Conservation (phyloP, 2,888 invertebrate genomes). For the Pycnomerus fuliginosus region DNA sequence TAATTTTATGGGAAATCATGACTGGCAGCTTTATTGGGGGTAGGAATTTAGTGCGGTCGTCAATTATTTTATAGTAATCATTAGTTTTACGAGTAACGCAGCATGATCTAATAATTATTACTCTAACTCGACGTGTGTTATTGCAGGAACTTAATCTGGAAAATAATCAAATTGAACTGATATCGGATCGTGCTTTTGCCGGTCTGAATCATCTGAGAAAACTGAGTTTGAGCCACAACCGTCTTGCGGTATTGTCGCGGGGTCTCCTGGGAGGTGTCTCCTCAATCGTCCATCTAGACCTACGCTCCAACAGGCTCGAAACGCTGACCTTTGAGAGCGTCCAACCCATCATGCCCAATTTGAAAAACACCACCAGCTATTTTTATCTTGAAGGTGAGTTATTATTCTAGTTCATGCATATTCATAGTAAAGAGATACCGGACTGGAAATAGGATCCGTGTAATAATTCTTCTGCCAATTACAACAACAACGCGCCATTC, state of each 20-base stretch:
- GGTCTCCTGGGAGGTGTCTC: conserved; percentile 73
- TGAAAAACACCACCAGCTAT: conserved; percentile 73
- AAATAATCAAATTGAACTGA: conserved; percentile 59
- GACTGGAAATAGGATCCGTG: too few relatives aligned
- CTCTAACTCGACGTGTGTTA: too few relatives aligned
- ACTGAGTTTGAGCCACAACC: conserved; percentile 74
- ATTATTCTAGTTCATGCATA: conserved; percentile 4
- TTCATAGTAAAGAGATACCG: conserved; percentile 17
- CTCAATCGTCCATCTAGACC: conserved; percentile 70
- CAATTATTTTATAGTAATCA: too few relatives aligned
- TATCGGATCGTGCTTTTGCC: conserved; percentile 75
- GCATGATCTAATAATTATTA: too few relatives aligned
- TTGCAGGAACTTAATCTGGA: conserved; percentile 48
- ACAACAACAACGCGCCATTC: too few relatives aligned
- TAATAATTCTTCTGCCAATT: too few relatives aligned
- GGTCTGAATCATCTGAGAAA: conserved; percentile 72
- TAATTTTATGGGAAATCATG: too few relatives aligned
- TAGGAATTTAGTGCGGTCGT: too few relatives aligned
- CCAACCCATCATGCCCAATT: conserved; percentile 74
- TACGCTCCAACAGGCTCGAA: conserved; percentile 74
- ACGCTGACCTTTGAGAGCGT: conserved; percentile 76
- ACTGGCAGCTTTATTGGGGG: too few relatives aligned
- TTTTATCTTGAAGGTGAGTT: conserved; percentile 77
- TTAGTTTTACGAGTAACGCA: too few relatives aligned
- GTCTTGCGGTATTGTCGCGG: conserved; percentile 68